Evolutionary conservation across 2,888 invertebrate genomes (phyloP).

Genomic region (Lagria hirta): DNA sequence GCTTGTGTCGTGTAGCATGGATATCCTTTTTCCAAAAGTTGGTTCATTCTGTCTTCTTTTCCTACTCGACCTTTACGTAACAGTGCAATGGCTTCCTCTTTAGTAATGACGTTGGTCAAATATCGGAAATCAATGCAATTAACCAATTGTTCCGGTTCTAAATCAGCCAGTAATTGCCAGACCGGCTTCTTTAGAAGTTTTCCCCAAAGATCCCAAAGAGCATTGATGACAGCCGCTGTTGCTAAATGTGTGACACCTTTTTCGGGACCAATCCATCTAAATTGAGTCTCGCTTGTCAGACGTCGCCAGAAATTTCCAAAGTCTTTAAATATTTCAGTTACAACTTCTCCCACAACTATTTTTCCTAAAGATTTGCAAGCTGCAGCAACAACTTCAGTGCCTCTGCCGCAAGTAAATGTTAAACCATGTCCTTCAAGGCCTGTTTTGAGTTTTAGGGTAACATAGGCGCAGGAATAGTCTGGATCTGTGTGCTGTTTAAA

Average conservation of each 20-base stretch:
- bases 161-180: slow-evolving; percentile 81
- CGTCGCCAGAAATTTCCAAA: slow-evolving; percentile 80
- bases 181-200: slow-evolving; percentile 80
- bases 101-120: slow-evolving; percentile 80
- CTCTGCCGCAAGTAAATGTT: slow-evolving; percentile 86
- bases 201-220: slow-evolving; percentile 92
- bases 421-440: slow-evolving; percentile 75
- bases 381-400: slow-evolving; percentile 82
- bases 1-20: slow-evolving; percentile 88
- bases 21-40: slow-evolving; percentile 69
- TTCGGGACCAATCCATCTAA: slow-evolving; percentile 94
- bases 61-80: slow-evolving; percentile 61
- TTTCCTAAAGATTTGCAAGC: slow-evolving; percentile 72
- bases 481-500: slow-evolving; percentile 85
- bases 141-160: slow-evolving; percentile 83
- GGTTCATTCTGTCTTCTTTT: slow-evolving; percentile 65
- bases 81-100: slow-evolving; percentile 76
- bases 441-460: slow-evolving; percentile 69
- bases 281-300: slow-evolving; percentile 83
- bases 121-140: slow-evolving; percentile 84
- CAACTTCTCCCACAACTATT: slow-evolving; percentile 69
- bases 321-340: slow-evolving; percentile 71
- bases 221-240: slow-evolving; percentile 84
- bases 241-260: slow-evolving; percentile 89
- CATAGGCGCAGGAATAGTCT: slow-evolving; percentile 90